Percentiles rank a stretch among this genome's conserved stretches.
phyloP scores from a whole-genome alignment of 2,113 vertebrate genomes.

The Danionella cerebrum region DNA sequence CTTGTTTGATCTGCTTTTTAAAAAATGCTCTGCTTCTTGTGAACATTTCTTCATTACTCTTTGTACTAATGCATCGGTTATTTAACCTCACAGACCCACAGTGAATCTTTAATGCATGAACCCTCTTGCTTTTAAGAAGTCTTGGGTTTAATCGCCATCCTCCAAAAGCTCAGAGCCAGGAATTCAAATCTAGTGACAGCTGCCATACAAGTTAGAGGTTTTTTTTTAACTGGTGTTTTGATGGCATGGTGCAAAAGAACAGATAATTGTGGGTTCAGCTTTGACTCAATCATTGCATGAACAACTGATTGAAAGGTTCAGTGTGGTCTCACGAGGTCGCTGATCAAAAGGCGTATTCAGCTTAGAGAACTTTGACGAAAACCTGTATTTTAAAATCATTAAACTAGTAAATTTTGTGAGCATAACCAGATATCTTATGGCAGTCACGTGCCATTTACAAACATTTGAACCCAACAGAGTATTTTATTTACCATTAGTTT shows the following conservation, averaged over 20 bases:
- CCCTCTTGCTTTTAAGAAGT: neutral
- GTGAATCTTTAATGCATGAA: neutral
- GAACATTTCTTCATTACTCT: neutral
- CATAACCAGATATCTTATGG: no score
- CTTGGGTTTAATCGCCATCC: neutral
- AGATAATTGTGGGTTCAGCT: no score
- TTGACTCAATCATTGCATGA: neutral
- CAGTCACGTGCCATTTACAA: no score
- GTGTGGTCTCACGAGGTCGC: neutral
- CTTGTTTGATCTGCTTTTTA: neutral
- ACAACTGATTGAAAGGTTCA: neutral
- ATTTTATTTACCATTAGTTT: no score
- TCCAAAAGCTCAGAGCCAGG: neutral
- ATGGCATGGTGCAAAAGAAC: no score
- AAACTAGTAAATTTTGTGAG: no score
- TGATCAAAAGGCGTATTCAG: conserved; percentile 9
- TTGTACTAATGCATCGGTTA: neutral
- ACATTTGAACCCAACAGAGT: no score
- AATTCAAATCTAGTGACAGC: neutral
- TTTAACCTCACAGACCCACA: neutral
- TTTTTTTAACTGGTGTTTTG: no score
- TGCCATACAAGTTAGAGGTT: neutral
- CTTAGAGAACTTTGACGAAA: neutral
- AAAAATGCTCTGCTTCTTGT: neutral
- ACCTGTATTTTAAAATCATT: no score